Base-by-base conservation (phyloP, 2,113 vertebrate species). In the Ailurus styani region DNA sequence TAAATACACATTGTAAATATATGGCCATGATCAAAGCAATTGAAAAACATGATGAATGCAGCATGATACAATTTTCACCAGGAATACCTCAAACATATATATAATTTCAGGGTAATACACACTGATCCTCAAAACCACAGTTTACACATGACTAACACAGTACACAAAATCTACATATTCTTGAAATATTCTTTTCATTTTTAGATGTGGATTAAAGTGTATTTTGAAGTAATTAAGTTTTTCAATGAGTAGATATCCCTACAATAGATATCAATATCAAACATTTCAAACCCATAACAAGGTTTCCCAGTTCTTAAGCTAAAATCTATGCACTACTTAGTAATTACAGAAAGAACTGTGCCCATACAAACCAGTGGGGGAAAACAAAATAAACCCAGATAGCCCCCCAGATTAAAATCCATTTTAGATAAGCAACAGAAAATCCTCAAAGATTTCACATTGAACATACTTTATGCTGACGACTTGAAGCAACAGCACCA, bases 211-310 rank as follows among this genome's bases (percentile, higher is more conserved):
- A 89, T 93, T 25, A 96, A 98, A 96, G 31, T 64, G 20, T 73
- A 23, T 73, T 91, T 97, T 27, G 91, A 98, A 96, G 73, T 94
- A 97, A 97, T 54, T 66, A 96, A 97, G 40, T 96, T 95, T 97
- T 73, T 96, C 18, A 82, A 94, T 92, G 95, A 98, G 47, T 84
- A 96, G 60, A 86, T 42, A 97, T 60, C 20, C 89, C 72, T 87
- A 98, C 55, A 91, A 79, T 72, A 66, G 27, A 92, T 90, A 82
- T 88, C 82, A 98, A 96, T 93, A 98, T 72, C 73, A 98, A 90
- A 97, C 42, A 97, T 85, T 96, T 95, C 78, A 98, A 97, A 98
- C 90, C 42, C 93, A 93, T 68, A 97, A 64, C 62, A 97, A 96
- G 55, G 70, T 72, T 96, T 77, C 85, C 45, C 40, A 96, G 31